Evolutionary conservation across 2,888 invertebrate genomes (phyloP).

Genomic region (Drymonia ruficornis): DNA sequence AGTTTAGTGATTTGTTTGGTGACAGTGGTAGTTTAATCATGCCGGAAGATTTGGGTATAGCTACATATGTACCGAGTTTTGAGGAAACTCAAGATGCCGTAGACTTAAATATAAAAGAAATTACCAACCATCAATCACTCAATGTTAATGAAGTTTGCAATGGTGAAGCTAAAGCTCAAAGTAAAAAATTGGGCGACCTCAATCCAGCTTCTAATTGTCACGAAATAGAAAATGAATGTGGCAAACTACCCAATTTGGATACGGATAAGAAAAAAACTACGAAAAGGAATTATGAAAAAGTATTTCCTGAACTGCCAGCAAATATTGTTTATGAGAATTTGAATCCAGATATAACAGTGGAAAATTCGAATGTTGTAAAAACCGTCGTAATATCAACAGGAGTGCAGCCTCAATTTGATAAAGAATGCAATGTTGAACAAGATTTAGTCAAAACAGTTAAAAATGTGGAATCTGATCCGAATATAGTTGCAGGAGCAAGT

Average conservation of each 20-base stretch:
- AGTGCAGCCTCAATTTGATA: slow-evolving; percentile 43
- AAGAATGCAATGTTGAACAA: slow-evolving; percentile 14
- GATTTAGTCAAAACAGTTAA: slow-evolving; percentile 6
- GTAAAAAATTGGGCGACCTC: neutral
- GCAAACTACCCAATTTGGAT: neutral
- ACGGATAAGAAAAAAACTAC: neutral
- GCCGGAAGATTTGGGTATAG: slow-evolving; percentile 71
- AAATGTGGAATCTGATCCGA: slow-evolving; percentile 12
- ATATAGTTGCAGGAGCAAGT: slow-evolving; percentile 10
- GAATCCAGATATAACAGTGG: slow-evolving; percentile 28
- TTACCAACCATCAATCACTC: slow-evolving; percentile 5
- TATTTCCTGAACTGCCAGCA: slow-evolving; percentile 9
- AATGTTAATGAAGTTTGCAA: neutral
- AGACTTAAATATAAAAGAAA: slow-evolving; percentile 41
- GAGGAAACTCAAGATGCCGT: slow-evolving; percentile 69
- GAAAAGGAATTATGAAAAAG: slow-evolving; percentile 8
- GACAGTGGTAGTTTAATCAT: slow-evolving; percentile 75
- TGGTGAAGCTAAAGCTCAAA: neutral
- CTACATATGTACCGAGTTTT: slow-evolving; percentile 52
- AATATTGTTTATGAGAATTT: slow-evolving; percentile 28
- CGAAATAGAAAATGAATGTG: neutral
- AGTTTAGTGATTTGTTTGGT: slow-evolving; percentile 71
- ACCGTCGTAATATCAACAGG: slow-evolving; percentile 67
- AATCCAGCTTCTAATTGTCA: neutral
- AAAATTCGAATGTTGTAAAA: slow-evolving; percentile 49